These are phyloP conservation scores for Catalaphyllia jardinei DNA, from an alignment of 64 coral and sea anemone genomes.

Conservation along the genomic window DNA sequence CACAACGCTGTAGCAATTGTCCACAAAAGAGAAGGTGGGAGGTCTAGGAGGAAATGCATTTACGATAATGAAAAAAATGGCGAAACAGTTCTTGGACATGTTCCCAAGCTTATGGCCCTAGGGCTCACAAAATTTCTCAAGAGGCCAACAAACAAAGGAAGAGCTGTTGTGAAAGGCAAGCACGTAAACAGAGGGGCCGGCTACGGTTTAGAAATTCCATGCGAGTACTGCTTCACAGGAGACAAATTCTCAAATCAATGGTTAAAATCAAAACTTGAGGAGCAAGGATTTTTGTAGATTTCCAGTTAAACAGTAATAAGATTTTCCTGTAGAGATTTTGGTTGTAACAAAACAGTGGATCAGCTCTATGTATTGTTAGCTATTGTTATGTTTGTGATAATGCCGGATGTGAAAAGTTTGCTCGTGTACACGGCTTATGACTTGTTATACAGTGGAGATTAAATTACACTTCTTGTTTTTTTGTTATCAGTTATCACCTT, in stretches of 20 bases:
- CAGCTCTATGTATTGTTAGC: no score
- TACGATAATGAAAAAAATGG: conserved; percentile 34
- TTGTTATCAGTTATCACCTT: conserved; percentile 28
- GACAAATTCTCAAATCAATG: conserved; percentile 19
- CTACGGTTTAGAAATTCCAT: conserved; percentile 31
- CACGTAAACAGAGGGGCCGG: conserved; percentile 34
- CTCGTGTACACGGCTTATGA: conserved; percentile 1
- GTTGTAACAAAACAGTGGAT: no score
- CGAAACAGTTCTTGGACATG: conserved; percentile 48
- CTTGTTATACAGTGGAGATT: conserved; percentile 22
- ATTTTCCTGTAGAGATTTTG: no score
- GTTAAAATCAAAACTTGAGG: conserved; percentile 27
- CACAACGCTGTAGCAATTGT: no score
- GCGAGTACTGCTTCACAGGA: conserved; percentile 37
- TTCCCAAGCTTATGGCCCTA: conserved; percentile 31
- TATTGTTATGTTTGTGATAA: conserved; percentile 44
- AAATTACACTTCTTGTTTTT: conserved; percentile 11
- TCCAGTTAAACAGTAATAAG: no score
- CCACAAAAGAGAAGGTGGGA: no score
- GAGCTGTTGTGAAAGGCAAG: conserved; percentile 38
- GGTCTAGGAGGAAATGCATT: neutral
- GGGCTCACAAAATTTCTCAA: no score
- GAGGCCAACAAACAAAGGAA: conserved; percentile 25
- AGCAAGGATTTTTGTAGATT: conserved; percentile 28
- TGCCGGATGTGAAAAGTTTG: conserved; percentile 22